These are phyloP conservation scores for Eurypyga helias DNA, from an alignment of 2,113 vertebrate genomes.

Conservation along the genomic window DNA sequence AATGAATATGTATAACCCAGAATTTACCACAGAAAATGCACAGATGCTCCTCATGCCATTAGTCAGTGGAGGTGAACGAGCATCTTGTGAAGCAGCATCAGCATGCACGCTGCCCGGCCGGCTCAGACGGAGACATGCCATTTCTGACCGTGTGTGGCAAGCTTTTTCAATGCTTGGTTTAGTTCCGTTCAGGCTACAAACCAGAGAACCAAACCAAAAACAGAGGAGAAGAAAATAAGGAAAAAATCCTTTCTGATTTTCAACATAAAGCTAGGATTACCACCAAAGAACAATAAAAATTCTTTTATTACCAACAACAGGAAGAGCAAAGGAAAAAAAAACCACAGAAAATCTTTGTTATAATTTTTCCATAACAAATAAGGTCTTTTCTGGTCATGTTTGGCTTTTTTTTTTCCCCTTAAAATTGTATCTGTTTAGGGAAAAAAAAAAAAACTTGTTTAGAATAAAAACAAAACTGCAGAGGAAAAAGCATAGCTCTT, in stretches of 20 bases:
- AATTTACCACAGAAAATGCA: not conserved
- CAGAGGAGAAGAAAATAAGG: not conserved
- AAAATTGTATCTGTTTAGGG: slow-evolving; percentile 45
- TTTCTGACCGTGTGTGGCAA: slow-evolving; percentile 12
- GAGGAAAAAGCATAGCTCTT: slow-evolving; percentile 46
- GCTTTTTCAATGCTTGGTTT: slow-evolving; percentile 47
- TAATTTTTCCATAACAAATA: slow-evolving; percentile 67
- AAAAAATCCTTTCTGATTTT: slow-evolving; percentile 50
- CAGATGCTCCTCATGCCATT: not conserved
- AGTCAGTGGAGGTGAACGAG: not conserved
- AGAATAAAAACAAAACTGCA: slow-evolving; percentile 57
- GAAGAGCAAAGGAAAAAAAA: slow-evolving; percentile 53
- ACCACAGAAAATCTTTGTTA: slow-evolving; percentile 58
- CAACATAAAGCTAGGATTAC: slow-evolving; percentile 57
- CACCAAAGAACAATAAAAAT: slow-evolving; percentile 68
- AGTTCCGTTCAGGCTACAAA: slow-evolving; percentile 59
- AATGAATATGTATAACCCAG: too few relatives aligned
- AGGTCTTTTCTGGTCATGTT: slow-evolving; percentile 67
- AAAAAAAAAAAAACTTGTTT: slow-evolving; percentile 32
- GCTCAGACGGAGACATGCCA: not conserved
- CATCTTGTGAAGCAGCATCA: not conserved
- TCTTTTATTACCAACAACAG: slow-evolving; percentile 64
- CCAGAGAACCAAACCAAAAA: slow-evolving; percentile 28
- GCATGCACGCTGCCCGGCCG: not conserved
- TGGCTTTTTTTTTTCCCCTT: slow-evolving; percentile 17